phyloP scores from a whole-genome alignment of 2,113 vertebrate genomes.

The Vulpes vulpes region DNA sequence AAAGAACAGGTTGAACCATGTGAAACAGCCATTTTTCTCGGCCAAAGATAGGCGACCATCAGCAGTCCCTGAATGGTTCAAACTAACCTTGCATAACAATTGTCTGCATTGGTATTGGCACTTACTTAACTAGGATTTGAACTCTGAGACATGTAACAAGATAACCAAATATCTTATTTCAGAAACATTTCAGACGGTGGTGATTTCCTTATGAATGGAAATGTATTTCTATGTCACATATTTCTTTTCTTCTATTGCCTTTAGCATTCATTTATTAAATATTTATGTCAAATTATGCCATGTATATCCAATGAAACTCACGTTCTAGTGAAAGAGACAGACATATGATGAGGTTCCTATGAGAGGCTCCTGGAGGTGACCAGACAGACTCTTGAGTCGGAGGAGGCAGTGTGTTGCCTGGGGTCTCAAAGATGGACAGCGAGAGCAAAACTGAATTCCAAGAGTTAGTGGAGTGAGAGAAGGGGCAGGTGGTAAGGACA shows the following conservation, averaged over 20 bases:
- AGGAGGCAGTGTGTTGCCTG: not conserved
- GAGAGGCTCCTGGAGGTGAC: not conserved
- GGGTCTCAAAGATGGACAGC: not conserved
- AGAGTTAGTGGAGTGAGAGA: not conserved
- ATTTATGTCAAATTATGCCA: not conserved
- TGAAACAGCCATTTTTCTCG: not conserved
- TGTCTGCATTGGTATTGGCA: not conserved
- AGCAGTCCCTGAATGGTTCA: not conserved
- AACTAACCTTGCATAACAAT: not conserved
- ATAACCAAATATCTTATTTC: not conserved
- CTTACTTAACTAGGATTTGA: not conserved
- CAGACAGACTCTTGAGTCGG: not conserved
- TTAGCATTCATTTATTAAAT: not conserved
- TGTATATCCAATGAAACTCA: not conserved
- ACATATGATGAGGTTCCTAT: not conserved
- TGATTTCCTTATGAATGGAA: constrained; percentile 1
- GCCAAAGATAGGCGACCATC: constrained; percentile 17
- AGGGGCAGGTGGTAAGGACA: not conserved
- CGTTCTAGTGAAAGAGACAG: not conserved
- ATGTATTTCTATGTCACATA: not conserved
- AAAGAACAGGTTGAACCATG: not conserved
- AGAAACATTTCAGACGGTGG: not conserved
- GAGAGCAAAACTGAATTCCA: not conserved
- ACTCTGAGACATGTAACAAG: not conserved
- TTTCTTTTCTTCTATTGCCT: not conserved